Base-by-base conservation (phyloP, 2,113 vertebrate genomes). In the Procavia capensis region DNA sequence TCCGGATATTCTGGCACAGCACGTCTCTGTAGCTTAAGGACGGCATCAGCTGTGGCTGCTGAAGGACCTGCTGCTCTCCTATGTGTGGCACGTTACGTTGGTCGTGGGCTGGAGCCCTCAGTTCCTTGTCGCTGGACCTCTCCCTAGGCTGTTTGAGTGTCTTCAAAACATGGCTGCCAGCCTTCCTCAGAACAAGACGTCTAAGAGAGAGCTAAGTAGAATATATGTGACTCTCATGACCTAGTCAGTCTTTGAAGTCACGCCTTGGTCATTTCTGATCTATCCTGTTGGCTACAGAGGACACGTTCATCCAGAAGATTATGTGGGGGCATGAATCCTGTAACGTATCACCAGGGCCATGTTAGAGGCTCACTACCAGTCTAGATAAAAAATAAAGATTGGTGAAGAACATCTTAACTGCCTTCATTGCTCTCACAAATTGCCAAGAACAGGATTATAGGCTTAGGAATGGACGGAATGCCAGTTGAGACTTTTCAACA, bases 1-100 rank as follows among this genome's bases (percentile, higher is more conserved):
- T 20, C 19, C 6, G 1, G 9, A 22, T n/a, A 1, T 41, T 54
- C 47, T 45, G 64, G 39, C 9, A 1, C 24, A 3, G 0, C 0
- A 39, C 59, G 27, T 80, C 39, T 13, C 2, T 7, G 57, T 59
- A 50, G 24, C 41, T 47, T 4, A 64, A 81, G 66, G 27, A 34
- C 16, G 24, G 14, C 25, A 2, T 54, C 4, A 0, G 31, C 39
- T 0, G 1, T 1, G 25, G 43, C 43, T 45, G 27, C 64, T 20
- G 1, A 2, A 2, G 11, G 47, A 11, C 20, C 20, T 45, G 93
- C 29, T 68, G 14, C 61, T 54, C 59, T 76, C 47, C 4, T 3
- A 3, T 64, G 14, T 29, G 24, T 20, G 36, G 10, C n/a, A 45
- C 25, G 41, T 19, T 54, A 27, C 10, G 2, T 13, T 25, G 36